These are phyloP conservation scores for Crossaster papposus DNA, from an alignment of 53 echinoderm and acorn worm species.

Conservation along the genomic window DNA sequence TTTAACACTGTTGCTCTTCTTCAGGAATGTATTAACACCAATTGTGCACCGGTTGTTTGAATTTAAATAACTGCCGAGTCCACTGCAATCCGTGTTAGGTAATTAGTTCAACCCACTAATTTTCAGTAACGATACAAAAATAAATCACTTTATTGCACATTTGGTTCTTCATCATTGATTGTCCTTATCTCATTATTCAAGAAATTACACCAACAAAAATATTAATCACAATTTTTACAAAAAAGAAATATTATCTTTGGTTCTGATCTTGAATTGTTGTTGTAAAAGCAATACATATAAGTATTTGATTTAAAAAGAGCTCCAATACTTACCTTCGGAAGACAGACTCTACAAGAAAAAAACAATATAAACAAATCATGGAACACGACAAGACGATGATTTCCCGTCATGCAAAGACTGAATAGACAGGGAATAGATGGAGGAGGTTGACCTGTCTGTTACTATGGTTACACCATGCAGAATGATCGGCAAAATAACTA, in stretches of 20 bases:
- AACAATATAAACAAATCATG: constrained; percentile 4
- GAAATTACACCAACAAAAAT: constrained; percentile 42
- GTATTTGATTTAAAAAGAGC: constrained; percentile 20
- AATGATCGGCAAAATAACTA: constrained; percentile 49
- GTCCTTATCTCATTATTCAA: constrained; percentile 24
- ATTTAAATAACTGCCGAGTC: not conserved
- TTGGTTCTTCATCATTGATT: constrained; percentile 44
- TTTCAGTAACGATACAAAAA: constrained; percentile 74
- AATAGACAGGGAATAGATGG: constrained; percentile 36
- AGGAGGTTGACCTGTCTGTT: constrained; percentile 47
- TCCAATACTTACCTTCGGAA: constrained; percentile 51
- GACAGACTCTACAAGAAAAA: constrained; percentile 38
- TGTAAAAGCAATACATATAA: constrained; percentile 39
- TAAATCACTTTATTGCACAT: constrained; percentile 88
- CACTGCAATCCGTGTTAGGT: constrained; percentile 54
- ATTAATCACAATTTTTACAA: not conserved
- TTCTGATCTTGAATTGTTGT: constrained; percentile 29
- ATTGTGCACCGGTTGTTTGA: not conserved
- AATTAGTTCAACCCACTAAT: constrained; percentile 61
- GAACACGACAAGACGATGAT: constrained; percentile 33
- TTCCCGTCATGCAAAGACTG: constrained; percentile 55
- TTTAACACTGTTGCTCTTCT: not conserved
- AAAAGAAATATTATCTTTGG: constrained; percentile 53
- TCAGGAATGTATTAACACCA: not conserved
- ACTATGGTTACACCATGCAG: constrained; percentile 54